phyloP scores from a whole-genome alignment of 2,888 invertebrate genomes.

The Tortricodes alternella region DNA sequence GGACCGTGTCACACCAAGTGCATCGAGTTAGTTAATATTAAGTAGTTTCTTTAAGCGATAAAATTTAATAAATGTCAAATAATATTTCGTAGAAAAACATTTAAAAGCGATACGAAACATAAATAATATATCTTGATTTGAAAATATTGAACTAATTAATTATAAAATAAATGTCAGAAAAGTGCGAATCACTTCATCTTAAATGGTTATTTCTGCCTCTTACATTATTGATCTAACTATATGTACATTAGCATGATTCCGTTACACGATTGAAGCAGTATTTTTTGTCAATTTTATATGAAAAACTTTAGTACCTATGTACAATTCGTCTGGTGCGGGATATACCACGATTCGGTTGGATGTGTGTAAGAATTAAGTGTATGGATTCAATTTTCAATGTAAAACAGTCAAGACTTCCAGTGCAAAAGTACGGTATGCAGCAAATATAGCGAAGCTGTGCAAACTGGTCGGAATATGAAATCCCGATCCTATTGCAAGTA shows the following conservation, averaged over 20 bases:
- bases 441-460: background rate
- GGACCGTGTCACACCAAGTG: conserved; percentile 41
- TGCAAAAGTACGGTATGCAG: background rate
- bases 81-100: conserved; percentile 38
- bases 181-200: conserved; percentile 50
- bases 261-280: conserved; percentile 55
- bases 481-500: background rate
- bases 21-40: conserved; percentile 10
- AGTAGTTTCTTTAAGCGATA: conserved; percentile 16
- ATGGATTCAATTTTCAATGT: conserved; percentile 42
- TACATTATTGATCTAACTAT: conserved; percentile 37
- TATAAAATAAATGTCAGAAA: conserved; percentile 37
- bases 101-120: conserved; percentile 31
- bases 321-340: conserved; percentile 58
- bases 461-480: background rate
- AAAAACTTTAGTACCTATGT: conserved; percentile 58
- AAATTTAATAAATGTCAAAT: conserved; percentile 23
- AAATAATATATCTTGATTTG: conserved; percentile 7
- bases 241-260: conserved; percentile 41
- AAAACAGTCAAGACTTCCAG: background rate
- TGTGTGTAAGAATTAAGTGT: conserved; percentile 60
- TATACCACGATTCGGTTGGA: conserved; percentile 58
- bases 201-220: conserved; percentile 47
- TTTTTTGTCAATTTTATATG: conserved; percentile 38
- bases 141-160: conserved; percentile 16